phyloP scores from a whole-genome alignment of 2,113 vertebrate species.

The Tringa solitaria region DNA sequence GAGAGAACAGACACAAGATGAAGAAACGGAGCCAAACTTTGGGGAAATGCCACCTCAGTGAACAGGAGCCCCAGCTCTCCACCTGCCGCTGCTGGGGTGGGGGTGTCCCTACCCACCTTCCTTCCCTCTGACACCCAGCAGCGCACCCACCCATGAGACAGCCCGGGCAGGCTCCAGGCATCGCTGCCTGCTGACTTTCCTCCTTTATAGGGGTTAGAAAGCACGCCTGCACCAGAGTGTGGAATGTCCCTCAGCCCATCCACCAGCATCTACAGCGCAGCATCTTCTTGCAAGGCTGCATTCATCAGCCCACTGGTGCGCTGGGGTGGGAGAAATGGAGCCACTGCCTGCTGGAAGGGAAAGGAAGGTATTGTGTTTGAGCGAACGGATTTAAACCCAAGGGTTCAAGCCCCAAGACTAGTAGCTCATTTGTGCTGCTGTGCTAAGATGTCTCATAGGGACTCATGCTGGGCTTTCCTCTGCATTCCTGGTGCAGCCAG shows the following conservation, averaged over 20 bases:
- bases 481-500: fast-evolving
- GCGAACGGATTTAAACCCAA: not conserved
- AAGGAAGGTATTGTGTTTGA: not conserved
- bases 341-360: not conserved
- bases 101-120: not conserved
- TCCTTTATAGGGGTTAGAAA: not conserved
- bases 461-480: not conserved
- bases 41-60: not conserved
- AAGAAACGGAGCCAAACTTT: not conserved
- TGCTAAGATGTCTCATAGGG: not conserved
- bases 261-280: fast-evolving
- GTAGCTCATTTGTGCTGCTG: not conserved
- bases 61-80: not conserved
- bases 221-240: not conserved
- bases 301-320: fast-evolving
- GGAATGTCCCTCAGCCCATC: fast-evolving
- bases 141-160: fast-evolving
- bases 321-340: not conserved
- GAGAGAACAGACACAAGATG: not conserved
- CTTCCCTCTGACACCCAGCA: too few relatives aligned
- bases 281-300: not conserved
- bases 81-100: fast-evolving
- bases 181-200: not conserved
- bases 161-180: not conserved
- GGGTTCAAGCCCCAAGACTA: not conserved